Evolutionary conservation across 2,113 vertebrate genomes (phyloP), one percentile per base, ranked within the genome.

Genomic region (Labeo rohita): DNA sequence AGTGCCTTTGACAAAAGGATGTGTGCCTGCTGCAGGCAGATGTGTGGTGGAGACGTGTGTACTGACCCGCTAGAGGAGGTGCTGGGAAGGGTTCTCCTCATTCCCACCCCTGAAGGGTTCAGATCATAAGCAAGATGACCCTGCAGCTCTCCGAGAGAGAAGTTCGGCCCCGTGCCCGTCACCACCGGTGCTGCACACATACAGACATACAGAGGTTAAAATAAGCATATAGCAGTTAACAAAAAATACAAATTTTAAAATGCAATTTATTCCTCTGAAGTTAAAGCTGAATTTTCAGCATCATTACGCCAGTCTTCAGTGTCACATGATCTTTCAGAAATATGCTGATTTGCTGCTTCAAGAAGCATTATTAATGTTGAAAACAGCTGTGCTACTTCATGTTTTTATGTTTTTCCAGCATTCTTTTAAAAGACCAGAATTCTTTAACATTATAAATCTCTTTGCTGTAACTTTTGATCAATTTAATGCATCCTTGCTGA

Each of bases 51-150:
- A 78, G 43, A 85, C 49, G 54, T 59, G 74, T 61, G 39, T 78
- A 93, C 96, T 6, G 91, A 97, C 98, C 98, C 97, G 0, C 97
- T 98, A 90, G 98, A 98, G 80, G 98, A 99, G 21, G 98, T 98
- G 94, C 97, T 98, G 89, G 97, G 96, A 80, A 99, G 93, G 2
- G 97, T 96, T 89, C 98, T 95, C 88, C 98, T 95, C 94, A 98
- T 96, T 90, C 96, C 96, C 0, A 97, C 95, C 87, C 97, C 95
- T 76, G 97, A 95, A 50, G 97, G 98, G 90, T 98, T 99, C 92
- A 99, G 96, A 93, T 99, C 98, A 0, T 99, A 99, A 13, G 97
- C 97, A 94, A 99, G 91, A 90, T 99, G 98, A 52, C 98, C 98
- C 90, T 99, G 98, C 84, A 99, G 95, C 93, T 99, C 98, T 84